These are phyloP conservation scores for Mnemiopsis leidyi DNA, from an alignment of 37 sponge, comb jelly and placozoan genomes.

Conservation along the genomic window DNA sequence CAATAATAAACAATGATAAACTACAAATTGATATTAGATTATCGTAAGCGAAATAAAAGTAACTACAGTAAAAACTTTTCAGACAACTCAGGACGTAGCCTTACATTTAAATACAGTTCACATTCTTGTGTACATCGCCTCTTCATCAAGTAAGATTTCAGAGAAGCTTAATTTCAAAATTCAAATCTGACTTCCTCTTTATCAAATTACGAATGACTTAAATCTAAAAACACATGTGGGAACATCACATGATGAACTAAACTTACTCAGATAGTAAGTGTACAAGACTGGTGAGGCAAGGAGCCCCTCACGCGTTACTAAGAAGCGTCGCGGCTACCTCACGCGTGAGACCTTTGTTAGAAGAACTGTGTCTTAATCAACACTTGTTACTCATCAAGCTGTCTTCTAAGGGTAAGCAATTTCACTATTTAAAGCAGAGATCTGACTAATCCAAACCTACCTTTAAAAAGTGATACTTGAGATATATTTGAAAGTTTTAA, in stretches of 20 bases:
- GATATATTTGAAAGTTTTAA: no score
- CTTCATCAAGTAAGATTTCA: conserved; percentile 4
- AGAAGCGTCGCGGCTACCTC: conserved; percentile 49
- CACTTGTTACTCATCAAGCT: conserved; percentile 70
- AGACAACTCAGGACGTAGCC: conserved; percentile 54
- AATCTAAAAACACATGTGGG: conserved; percentile 7
- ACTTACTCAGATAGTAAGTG: background rate
- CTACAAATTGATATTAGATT: no score
- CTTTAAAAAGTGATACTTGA: no score
- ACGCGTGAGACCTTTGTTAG: conserved; percentile 29
- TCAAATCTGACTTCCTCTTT: background rate
- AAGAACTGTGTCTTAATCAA: conserved; percentile 46
- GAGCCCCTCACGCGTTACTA: conserved; percentile 52
- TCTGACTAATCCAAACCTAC: no score
- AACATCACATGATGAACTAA: background rate
- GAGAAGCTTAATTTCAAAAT: no score
- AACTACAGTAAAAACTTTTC: no score
- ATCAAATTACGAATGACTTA: no score
- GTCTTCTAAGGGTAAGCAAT: conserved; percentile 72
- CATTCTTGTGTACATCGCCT: conserved; percentile 43
- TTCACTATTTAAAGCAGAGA: background rate
- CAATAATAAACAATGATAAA: no score
- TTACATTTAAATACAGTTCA: conserved; percentile 33
- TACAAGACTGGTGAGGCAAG: conserved; percentile 49
- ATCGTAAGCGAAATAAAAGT: no score